phyloP scores from a whole-genome alignment of 2,113 vertebrate genomes.

The Gila orcuttii region DNA sequence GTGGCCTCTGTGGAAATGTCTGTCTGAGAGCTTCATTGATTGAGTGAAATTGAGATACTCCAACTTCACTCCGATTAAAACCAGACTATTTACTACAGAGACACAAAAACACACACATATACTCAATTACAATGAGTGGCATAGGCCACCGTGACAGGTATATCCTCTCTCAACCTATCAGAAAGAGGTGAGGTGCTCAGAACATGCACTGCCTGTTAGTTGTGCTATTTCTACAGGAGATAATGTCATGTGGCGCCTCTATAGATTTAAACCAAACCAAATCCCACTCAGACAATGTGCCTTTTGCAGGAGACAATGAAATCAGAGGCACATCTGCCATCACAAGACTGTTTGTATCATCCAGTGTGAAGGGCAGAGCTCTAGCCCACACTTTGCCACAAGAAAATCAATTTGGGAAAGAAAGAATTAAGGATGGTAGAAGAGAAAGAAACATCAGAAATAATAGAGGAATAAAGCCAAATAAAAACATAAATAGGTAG shows the following conservation, averaged over 20 bases:
- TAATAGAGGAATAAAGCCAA: background rate
- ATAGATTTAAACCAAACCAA: constrained; percentile 51
- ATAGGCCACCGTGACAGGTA: constrained; percentile 27
- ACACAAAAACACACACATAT: constrained; percentile 10
- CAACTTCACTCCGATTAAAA: constrained; percentile 46
- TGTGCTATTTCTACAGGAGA: constrained; percentile 12
- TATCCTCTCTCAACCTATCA: constrained; percentile 11
- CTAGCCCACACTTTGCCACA: background rate
- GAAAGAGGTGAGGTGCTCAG: background rate
- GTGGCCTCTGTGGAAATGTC: constrained; percentile 45
- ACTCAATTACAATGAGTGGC: constrained; percentile 17
- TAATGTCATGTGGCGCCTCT: constrained; percentile 41
- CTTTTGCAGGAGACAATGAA: constrained; percentile 55
- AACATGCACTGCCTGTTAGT: constrained; percentile 4
- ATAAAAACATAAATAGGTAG: background rate
- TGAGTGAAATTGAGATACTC: constrained; percentile 55
- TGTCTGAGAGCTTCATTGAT: constrained; percentile 58
- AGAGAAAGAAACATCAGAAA: background rate
- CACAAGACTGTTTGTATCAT: constrained; percentile 33
- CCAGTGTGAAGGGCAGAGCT: background rate
- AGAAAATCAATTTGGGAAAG: background rate
- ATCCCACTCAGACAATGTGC: constrained; percentile 51
- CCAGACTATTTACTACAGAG: constrained; percentile 19
- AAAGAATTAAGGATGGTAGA: background rate
- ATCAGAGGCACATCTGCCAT: constrained; percentile 47